phyloP scores from a whole-genome alignment of 2,888 invertebrate species.

The Eupithecia exiguata region DNA sequence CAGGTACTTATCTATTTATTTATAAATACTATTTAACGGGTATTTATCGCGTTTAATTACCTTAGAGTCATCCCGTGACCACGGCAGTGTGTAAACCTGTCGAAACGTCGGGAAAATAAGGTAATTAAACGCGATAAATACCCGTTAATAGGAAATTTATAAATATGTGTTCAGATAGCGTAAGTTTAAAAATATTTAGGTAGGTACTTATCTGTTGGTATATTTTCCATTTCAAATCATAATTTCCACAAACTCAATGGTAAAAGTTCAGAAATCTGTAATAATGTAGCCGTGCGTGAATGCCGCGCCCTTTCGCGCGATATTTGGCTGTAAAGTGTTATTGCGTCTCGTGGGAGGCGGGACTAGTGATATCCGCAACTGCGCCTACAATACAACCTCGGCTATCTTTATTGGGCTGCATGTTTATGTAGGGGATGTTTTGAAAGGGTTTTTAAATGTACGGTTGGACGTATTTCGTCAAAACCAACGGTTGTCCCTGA shows the following conservation, averaged over 20 bases:
- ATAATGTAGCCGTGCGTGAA: slow-evolving; percentile 30
- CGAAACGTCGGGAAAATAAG: too few relatives aligned
- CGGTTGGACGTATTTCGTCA: slow-evolving; percentile 7
- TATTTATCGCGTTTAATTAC: too few relatives aligned
- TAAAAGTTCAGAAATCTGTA: slow-evolving; percentile 28
- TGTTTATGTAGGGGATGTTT: slow-evolving; percentile 24
- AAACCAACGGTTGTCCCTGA: slow-evolving; percentile 3
- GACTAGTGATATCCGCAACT: slow-evolving; percentile 41
- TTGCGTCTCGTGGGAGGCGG: slow-evolving; percentile 48
- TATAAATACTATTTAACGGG: too few relatives aligned
- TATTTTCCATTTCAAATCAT: not conserved
- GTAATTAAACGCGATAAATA: too few relatives aligned
- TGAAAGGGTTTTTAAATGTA: slow-evolving; percentile 19
- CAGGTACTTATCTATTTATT: too few relatives aligned
- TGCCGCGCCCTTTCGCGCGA: slow-evolving; percentile 37
- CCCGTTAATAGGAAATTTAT: too few relatives aligned
- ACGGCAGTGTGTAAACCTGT: too few relatives aligned
- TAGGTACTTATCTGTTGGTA: not conserved
- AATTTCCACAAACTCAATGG: slow-evolving; percentile 18
- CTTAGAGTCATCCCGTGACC: too few relatives aligned
- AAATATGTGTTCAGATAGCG: too few relatives aligned
- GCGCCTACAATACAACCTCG: slow-evolving; percentile 33
- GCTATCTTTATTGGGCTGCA: slow-evolving; percentile 34
- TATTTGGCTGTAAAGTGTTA: slow-evolving; percentile 53
- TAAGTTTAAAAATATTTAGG: too few relatives aligned